Evolutionary conservation across 2,888 invertebrate species (phyloP), one percentile per base, ranked within the genome.

Genomic region (Pilophorus perplexus): DNA sequence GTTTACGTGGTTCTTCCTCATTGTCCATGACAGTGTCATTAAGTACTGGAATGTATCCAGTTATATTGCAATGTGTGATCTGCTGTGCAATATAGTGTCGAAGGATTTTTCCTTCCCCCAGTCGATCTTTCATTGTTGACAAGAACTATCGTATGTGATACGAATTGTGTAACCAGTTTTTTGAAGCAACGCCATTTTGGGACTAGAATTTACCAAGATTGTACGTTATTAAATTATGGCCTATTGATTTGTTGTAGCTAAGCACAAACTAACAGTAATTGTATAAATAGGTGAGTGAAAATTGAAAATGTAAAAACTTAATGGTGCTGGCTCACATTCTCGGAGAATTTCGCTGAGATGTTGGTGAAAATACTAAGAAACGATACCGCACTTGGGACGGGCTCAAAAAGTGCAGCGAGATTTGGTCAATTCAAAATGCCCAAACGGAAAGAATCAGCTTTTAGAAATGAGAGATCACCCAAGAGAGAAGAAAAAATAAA

Each of bases 211-310:
- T n/a, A n/a, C n/a, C n/a, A n/a, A n/a, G n/a, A n/a, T n/a, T n/a
- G n/a, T n/a, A n/a, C 33, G 33, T 33, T 33, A 25, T 52, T 64
- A 64, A 64, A 37, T 48, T 52, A 64, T 52, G 64, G 64, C 64
- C 64, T 64, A 64, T 52, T 38, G 37, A 64, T 64, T 64, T 38
- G n/a, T n/a, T n/a, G 64, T 64, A 64, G 64, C 64, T 64, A 52
- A 52, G 64, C 64, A 64, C 64, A 64, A 64, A 64, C 40, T 64
- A 64, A 52, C 37, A 37, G 18, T 50, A 52, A 40, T n/a, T n/a
- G n/a, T 16, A 37, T 37, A 64, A 33, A 52, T 25, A 52, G 28
- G 27, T 20, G 16, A 12, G 28, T 14, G 27, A 14, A 27, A 28
- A 28, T 28, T n/a, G 55, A 33, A 18, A 18, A 55, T 8, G 23